Evolutionary conservation across 2,888 invertebrate genomes (phyloP).

Genomic region (Diarsia rubi): DNA sequence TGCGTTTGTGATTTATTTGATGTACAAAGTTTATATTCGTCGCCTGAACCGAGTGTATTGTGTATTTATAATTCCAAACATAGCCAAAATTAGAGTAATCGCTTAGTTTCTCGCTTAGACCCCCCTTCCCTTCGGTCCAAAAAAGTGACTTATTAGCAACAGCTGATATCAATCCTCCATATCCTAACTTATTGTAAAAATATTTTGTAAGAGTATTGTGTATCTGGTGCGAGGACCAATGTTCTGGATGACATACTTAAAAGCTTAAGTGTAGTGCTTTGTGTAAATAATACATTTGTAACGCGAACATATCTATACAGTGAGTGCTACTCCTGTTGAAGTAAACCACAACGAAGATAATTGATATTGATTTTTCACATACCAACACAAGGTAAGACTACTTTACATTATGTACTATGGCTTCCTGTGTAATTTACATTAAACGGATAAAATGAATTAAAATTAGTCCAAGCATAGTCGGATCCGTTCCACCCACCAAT

Average conservation of each 20-base stretch:
- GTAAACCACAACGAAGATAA: constrained; percentile 75
- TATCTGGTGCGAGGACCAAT: constrained; percentile 80
- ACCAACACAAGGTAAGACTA: constrained; percentile 75
- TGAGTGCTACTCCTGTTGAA: constrained; percentile 56
- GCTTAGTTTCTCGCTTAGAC: constrained; percentile 61
- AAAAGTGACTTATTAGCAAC: constrained; percentile 82
- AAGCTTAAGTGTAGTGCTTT: constrained; percentile 73
- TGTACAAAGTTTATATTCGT: constrained; percentile 81
- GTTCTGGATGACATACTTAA: constrained; percentile 69
- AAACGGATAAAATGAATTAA: constrained; percentile 16
- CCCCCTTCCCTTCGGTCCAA: constrained; percentile 83
- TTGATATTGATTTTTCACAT: constrained; percentile 77
- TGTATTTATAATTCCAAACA: constrained; percentile 67
- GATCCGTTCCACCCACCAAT: not conserved
- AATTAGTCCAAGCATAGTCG: constrained; percentile 9
- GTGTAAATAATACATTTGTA: constrained; percentile 74
- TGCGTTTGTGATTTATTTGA: constrained; percentile 77
- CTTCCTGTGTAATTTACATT: constrained; percentile 44
- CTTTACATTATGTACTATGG: constrained; percentile 41
- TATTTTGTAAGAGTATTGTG: constrained; percentile 61
- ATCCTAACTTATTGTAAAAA: constrained; percentile 69
- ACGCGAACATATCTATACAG: constrained; percentile 68
- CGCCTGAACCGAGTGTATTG: constrained; percentile 68
- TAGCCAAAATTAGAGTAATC: constrained; percentile 64
- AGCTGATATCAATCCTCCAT: constrained; percentile 79